A percentile compares a stretch with the other conserved stretches of the same genome.
Conservation (phyloP, 1,140 invertebrate species). For the Eumeta japonica region DNA sequence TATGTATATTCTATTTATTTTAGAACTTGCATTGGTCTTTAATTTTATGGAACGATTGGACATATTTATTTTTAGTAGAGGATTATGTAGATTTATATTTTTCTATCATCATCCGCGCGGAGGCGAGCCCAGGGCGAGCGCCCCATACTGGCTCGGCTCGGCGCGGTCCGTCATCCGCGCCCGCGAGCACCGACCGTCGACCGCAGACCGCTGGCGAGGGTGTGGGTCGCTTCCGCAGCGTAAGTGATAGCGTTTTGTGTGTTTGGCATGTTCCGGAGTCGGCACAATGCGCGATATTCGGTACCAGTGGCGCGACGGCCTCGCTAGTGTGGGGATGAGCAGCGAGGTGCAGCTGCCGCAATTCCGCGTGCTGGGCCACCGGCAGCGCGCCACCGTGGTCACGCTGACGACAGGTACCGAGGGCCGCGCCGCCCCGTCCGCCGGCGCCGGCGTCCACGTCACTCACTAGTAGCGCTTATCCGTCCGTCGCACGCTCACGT, state of each 20-base stretch:
- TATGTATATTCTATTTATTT: no score
- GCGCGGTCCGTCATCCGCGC: constrained; percentile 50
- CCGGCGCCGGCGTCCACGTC: constrained; percentile 48
- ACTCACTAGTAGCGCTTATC: constrained; percentile 39
- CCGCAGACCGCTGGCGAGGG: constrained; percentile 19
- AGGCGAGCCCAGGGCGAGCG: constrained; percentile 24
- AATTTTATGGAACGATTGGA: no score
- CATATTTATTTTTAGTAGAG: no score
- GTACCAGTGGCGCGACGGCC: constrained; percentile 91
- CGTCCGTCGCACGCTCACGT: constrained; percentile 46
- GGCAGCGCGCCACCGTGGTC: constrained; percentile 87
- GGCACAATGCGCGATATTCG: constrained; percentile 96
- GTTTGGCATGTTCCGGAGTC: constrained; percentile 70
- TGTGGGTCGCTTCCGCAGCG: constrained; percentile 46
- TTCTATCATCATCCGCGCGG: constrained; percentile 44
- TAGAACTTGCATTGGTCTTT: no score
- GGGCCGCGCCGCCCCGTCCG: constrained; percentile 44
- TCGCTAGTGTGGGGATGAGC: constrained; percentile 86
- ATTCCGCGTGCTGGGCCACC: constrained; percentile 91
- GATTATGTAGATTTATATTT: constrained; percentile 38
- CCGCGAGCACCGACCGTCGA: constrained; percentile 35
- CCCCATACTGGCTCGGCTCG: constrained; percentile 50
- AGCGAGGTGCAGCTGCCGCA: constrained; percentile 90
- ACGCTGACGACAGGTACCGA: constrained; percentile 88
- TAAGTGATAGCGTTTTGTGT: constrained; percentile 62